Conservation (phyloP, 2,113 vertebrate species). For the Carlito syrichta region DNA sequence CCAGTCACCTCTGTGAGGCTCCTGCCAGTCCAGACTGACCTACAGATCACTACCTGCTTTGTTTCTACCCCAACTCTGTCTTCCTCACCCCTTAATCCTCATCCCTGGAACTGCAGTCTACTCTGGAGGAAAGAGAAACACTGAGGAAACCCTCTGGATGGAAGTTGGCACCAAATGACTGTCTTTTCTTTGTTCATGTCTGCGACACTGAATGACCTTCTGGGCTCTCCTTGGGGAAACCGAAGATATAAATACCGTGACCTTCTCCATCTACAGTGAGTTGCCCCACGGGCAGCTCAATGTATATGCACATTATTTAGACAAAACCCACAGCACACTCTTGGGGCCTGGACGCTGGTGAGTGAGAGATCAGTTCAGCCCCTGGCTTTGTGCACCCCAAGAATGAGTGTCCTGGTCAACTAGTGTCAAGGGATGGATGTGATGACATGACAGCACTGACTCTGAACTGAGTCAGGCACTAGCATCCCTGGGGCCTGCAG, state of each 20-base stretch:
- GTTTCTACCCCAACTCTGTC: no score
- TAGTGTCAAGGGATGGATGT: background rate
- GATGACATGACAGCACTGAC: background rate
- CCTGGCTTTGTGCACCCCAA: background rate
- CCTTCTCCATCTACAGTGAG: background rate
- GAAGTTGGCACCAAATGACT: background rate
- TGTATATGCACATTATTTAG: background rate
- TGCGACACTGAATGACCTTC: background rate
- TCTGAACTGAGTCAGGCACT: accelerated
- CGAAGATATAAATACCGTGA: background rate
- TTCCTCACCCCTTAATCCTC: background rate
- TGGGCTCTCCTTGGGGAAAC: background rate
- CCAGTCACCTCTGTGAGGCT: background rate
- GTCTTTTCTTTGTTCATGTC: background rate
- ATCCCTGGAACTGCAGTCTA: background rate
- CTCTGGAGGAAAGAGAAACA: background rate
- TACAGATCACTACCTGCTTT: background rate
- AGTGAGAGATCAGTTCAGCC: background rate
- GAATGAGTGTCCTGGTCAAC: background rate
- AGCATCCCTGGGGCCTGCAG: background rate
- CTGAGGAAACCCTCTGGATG: background rate
- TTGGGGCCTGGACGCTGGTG: accelerated
- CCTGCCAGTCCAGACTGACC: background rate
- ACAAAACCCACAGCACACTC: background rate
- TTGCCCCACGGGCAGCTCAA: background rate